Evolutionary conservation across 2,797 vertebrate species (phyloP).

Genomic region (Myotis myotis): DNA sequence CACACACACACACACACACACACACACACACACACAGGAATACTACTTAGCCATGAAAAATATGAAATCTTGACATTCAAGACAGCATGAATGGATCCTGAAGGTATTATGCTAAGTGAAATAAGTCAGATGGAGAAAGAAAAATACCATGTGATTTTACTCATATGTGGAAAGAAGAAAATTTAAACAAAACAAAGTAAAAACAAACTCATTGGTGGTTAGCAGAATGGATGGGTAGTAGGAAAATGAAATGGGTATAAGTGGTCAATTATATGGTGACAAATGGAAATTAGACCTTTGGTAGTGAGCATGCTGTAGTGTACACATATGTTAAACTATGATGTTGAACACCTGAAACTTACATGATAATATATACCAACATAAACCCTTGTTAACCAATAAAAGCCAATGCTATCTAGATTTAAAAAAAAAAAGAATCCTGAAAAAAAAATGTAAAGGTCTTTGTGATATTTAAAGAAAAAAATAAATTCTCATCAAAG

Average conservation of each 20-base stretch:
- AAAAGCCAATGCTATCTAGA: neutral
- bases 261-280: neutral
- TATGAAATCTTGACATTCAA: neutral
- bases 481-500: neutral
- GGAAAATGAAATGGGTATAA: neutral
- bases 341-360: neutral
- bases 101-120: neutral
- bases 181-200: neutral
- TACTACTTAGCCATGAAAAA: neutral
- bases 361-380: neutral
- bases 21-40: neutral
- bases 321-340: neutral
- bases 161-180: neutral
- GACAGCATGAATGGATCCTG: neutral
- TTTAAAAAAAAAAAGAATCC: neutral
- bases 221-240: neutral
- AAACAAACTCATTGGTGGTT: neutral
- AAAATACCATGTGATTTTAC: neutral
- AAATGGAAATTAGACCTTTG: neutral
- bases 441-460: neutral
- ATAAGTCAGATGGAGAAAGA: neutral
- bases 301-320: neutral
- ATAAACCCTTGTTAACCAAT: neutral
- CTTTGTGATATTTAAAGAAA: conserved; percentile 4
- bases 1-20: neutral